Conservation (phyloP, 2,797 vertebrate genomes). For the Lepidocolaptes lacrymiger region DNA sequence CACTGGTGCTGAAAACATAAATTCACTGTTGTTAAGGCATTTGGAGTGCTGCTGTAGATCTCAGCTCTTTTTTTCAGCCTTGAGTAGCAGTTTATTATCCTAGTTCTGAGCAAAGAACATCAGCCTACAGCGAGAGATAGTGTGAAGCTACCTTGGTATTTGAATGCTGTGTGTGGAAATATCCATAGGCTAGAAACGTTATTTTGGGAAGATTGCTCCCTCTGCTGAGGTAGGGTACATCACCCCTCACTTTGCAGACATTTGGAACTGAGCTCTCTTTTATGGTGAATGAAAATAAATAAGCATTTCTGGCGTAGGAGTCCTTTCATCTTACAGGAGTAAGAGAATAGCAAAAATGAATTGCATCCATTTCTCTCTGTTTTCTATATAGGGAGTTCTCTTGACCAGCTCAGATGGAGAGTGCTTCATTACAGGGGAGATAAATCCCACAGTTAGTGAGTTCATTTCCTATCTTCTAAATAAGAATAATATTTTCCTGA, state of each 20-base stretch:
- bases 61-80: not conserved
- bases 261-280: not conserved
- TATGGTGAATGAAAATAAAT: not conserved
- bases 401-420: not conserved
- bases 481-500: not conserved
- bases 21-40: not conserved
- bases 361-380: not conserved
- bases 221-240: not conserved
- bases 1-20: not conserved
- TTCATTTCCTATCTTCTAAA: not conserved
- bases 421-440: not conserved
- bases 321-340: not conserved
- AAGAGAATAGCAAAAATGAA: not conserved
- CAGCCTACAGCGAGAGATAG: not conserved
- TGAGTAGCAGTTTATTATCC: not conserved
- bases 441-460: not conserved
- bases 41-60: not conserved
- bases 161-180: not conserved
- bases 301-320: not conserved
- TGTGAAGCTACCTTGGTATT: not conserved
- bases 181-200: not conserved
- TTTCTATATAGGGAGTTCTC: not conserved
- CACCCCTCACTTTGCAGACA: not conserved
- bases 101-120: not conserved
- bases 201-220: not conserved